These are phyloP conservation scores for Teinopalpus imperialis DNA, from an alignment of 2,888 invertebrate species.

Conservation along the genomic window DNA sequence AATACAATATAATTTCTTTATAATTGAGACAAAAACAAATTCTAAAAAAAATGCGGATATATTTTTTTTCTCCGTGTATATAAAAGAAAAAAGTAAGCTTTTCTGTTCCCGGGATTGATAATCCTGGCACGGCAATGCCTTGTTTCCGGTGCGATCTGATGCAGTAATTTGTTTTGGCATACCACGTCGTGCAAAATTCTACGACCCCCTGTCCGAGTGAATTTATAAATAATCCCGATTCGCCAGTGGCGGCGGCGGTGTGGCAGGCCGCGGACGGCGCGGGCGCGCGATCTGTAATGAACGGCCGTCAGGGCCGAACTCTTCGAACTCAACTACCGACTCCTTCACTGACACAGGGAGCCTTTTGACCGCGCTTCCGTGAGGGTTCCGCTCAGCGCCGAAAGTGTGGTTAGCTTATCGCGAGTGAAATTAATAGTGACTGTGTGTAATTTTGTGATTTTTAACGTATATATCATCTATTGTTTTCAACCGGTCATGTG, in stretches of 20 bases:
- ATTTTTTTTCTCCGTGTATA: no score
- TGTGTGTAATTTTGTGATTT: constrained; percentile 19
- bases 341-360: constrained; percentile 25
- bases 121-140: constrained; percentile 33
- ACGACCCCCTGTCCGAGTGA: constrained; percentile 79
- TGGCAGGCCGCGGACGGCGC: constrained; percentile 79
- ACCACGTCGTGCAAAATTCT: constrained; percentile 75
- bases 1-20: no score
- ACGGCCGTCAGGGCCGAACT: constrained; percentile 60
- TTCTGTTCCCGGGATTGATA: constrained; percentile 14
- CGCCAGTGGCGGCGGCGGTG: constrained; percentile 80
- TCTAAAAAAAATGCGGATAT: no score
- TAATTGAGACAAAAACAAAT: no score
- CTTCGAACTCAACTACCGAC: constrained; percentile 40
- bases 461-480: not conserved
- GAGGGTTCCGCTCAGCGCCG: not conserved
- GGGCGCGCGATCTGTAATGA: constrained; percentile 73
- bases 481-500: not conserved
- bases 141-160: constrained; percentile 66
- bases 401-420: constrained; percentile 16
- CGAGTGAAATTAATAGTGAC: constrained; percentile 30
- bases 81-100: not conserved
- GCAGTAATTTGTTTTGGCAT: constrained; percentile 64
- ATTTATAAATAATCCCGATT: constrained; percentile 80
- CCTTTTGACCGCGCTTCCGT: constrained; percentile 7